Evolutionary conservation across 2,888 invertebrate species (phyloP).

Genomic region (Cataglyphis livida): DNA sequence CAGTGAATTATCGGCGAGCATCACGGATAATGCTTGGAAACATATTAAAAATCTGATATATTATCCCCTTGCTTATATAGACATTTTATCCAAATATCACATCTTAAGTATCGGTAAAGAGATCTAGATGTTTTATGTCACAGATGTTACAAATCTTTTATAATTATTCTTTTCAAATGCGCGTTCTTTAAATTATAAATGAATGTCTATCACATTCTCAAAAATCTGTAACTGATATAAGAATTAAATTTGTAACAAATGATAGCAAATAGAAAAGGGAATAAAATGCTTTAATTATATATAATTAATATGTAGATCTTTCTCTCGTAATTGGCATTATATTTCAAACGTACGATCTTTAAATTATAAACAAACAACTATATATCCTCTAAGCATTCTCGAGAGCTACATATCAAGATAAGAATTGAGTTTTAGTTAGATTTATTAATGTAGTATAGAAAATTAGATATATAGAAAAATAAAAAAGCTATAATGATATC

Average conservation of each 20-base stretch:
- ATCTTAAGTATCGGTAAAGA: constrained; percentile 18
- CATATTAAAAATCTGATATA: constrained; percentile 49
- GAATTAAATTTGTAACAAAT: constrained; percentile 5
- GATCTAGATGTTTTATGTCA: not conserved
- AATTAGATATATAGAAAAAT: not conserved
- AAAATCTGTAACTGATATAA: not conserved
- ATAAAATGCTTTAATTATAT: not conserved
- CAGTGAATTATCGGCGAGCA: constrained; percentile 40
- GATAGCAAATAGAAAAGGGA: not conserved
- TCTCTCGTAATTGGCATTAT: not conserved
- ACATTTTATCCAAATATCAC: constrained; percentile 15
- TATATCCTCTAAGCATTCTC: not conserved
- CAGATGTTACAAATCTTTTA: not conserved
- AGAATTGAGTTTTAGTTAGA: not conserved
- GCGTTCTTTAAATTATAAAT: not conserved
- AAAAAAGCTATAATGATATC: not conserved
- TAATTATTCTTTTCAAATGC: constrained; percentile 3
- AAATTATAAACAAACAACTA: not conserved
- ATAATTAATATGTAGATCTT: not conserved
- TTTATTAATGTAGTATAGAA: not conserved
- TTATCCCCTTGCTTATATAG: constrained; percentile 3
- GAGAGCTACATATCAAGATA: not conserved
- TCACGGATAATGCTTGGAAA: constrained; percentile 37
- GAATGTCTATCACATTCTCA: no score
- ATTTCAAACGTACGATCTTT: not conserved